phyloP scores from a whole-genome alignment of 2,888 invertebrate genomes.

The Ichneumoninae sp. region DNA sequence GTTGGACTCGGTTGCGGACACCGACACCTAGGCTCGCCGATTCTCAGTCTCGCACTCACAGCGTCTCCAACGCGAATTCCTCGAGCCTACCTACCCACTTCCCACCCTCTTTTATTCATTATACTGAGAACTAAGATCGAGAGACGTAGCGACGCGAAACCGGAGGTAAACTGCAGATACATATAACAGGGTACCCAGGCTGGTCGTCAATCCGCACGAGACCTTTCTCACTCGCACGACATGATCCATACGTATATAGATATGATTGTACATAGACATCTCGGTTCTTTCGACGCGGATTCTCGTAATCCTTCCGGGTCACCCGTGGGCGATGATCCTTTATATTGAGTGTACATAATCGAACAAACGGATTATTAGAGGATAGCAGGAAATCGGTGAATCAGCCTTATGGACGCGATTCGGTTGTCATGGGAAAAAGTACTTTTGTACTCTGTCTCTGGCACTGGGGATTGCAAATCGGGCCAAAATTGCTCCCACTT shows the following conservation, averaged over 20 bases:
- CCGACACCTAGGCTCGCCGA: slow-evolving; percentile 44
- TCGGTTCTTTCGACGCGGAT: slow-evolving; percentile 30
- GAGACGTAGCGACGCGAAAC: slow-evolving; percentile 33
- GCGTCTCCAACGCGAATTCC: slow-evolving; percentile 70
- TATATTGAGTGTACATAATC: slow-evolving; percentile 22
- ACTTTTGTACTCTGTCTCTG: not conserved
- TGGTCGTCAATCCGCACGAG: slow-evolving; percentile 15
- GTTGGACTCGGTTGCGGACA: slow-evolving; percentile 25
- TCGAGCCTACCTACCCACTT: slow-evolving; percentile 69
- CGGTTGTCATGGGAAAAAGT: not conserved
- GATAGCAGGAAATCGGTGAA: slow-evolving; percentile 50
- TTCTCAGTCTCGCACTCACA: slow-evolving; percentile 35
- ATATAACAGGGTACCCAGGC: slow-evolving; percentile 2
- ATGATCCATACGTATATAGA: slow-evolving; percentile 19
- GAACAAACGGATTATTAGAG: slow-evolving; percentile 34
- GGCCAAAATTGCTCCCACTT: too few species aligned
- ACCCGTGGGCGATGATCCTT: slow-evolving; percentile 55
- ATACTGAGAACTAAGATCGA: slow-evolving; percentile 49
- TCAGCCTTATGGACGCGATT: slow-evolving; percentile 17
- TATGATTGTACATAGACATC: slow-evolving; percentile 29
- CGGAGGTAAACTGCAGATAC: slow-evolving; percentile 42
- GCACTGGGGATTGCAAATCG: not conserved
- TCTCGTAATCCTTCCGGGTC: slow-evolving; percentile 60
- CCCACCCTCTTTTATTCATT: slow-evolving; percentile 71
- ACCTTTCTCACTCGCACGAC: slow-evolving; percentile 20